Evolutionary conservation across 1,140 invertebrate species (phyloP), one percentile per base, ranked within the genome.

Genomic region (Caenorhabditis brenneri): DNA sequence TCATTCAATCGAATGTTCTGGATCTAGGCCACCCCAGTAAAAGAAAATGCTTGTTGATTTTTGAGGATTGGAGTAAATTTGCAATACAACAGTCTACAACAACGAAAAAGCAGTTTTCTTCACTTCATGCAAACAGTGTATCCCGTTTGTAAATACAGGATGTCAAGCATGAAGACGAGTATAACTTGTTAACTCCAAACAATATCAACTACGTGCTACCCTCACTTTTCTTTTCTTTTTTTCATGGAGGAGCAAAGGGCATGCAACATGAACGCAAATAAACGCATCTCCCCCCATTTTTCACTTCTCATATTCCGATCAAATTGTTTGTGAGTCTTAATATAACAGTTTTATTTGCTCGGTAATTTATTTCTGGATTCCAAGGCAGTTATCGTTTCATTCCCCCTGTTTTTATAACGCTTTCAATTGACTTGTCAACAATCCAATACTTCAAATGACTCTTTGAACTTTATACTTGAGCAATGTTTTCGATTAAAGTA

Each of bases 141-240:
- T 74, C 36, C 65, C 65, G 65, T 42, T 74, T 74, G 65, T 42
- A 74, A 74, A 74, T 42, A 74, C 31, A 65, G 19, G 4, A 36
- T 65, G 58, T 65, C 29, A 42, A 74, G 36, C 65, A 42, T 74
- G 36, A 42, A 74, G 65, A 74, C 65, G 65, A 74, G 65, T 74
- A 42, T 42, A 74, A 74, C 65, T 74, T 74, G 65, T 74, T 74
- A 74, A 74, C 33, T 74, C 65, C 65, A 74, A 74, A 74, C 65
- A 74, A 42, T 74, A 74, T 74, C 36, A 33, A 65, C 58, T 58
- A 36, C 33, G 58, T 65, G 29, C 31, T n/a, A 33, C 16, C 10
- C 29, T 7, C n/a, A 15, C 27, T 12, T 9, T 12, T 58, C 9
- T 4, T 65, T n/a, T 36, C 1, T 27, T 74, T 36, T 33, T 4